Base-by-base conservation (phyloP, 64 coral and sea anemone species). In the Hydrozoanthus tunicans region DNA sequence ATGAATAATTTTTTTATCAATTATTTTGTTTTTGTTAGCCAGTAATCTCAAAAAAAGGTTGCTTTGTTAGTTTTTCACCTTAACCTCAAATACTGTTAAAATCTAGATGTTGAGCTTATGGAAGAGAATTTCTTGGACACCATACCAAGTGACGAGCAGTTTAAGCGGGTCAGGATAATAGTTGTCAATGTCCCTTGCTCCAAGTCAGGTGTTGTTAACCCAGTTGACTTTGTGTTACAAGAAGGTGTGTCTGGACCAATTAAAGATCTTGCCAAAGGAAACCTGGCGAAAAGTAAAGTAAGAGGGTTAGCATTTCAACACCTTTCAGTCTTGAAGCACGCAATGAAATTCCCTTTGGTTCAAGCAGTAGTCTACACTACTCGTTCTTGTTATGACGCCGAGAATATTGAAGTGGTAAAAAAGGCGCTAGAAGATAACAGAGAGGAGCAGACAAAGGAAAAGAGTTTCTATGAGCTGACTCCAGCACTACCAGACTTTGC, bases 211-310 rank as follows among this genome's bases (percentile, higher is more conserved):
- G 81, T 99, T 4, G 94, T 93, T 9, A 99, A 95, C 64, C 94
- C 97, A 53, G 92, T 99, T 27, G 97, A 99, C 62, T 96, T 96
- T 52, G 94, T 96, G 4, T 76, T 99, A 63, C 97, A 99, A 91
- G 97, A 99, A 80, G 97, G 97, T 6, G 92, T 97, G 5, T 91
- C 94, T 4, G 67, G 81, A 5, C 95, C 89, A 13, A 84, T 99
- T 6, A 95, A 99, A 62, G 97, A 96, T 58, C 90, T 99, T 52
- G 97, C 94, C 3, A 89, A 80, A 9, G 97, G 97, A 56, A 90
- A 78, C 60, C 15, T 93, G 14, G 94, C 96, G 58, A 80, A 58
- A 13, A 92, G 89, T 27, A 99, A 99, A 91, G 83, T 98, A 15
- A 79, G 89, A 71, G 97, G 94, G 68, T 73, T 99, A 10, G 94